Evolutionary conservation across 2,113 vertebrate species (phyloP), one percentile per base, ranked within the genome.

Genomic region (Semnornis frantzii): DNA sequence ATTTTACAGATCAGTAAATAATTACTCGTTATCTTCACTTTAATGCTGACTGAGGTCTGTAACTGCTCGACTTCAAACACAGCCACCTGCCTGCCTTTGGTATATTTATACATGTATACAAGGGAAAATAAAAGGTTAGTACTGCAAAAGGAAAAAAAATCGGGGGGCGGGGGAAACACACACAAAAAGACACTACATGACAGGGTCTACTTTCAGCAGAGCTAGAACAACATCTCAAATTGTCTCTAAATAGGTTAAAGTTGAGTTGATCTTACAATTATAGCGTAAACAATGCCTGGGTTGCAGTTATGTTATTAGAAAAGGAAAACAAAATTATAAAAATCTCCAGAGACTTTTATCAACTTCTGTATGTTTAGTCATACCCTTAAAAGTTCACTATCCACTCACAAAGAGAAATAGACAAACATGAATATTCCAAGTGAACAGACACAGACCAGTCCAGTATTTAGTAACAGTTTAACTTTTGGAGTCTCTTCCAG

Each of bases 351-450:
- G 92, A 97, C 95, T 94, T 97, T 94, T 95, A 97, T 97, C 96
- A 91, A 95, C 84, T 96, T 96, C 97, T 97, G 92, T 97, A 90
- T 93, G 94, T 97, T 97, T 97, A 93, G 95, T 85, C 93, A 94
- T 93, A 92, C 93, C 92, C 95, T 97, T 97, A 96, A 85, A 96
- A 93, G 94, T 96, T 92, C 79, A 95, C 80, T 91, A 90, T 85
- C 93, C 92, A 93, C 71, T 98, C 98, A 99, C 94, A 99, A 96
- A 90, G 99, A 99, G 92, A 99, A 99, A 98, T 99, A 99, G 94
- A 99, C 98, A 97, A 99, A 99, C 98, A 99, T 98, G 97, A 99
- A 99, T 96, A 99, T 97, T 80, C 99, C 99, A 97, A 99, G 89
- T 4, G 97, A 98, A 97, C 98, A 99, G 89, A 99, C 98, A 37